These are phyloP conservation scores for Podilymbus podiceps DNA, from an alignment of 2,113 vertebrate genomes.

Conservation along the genomic window DNA sequence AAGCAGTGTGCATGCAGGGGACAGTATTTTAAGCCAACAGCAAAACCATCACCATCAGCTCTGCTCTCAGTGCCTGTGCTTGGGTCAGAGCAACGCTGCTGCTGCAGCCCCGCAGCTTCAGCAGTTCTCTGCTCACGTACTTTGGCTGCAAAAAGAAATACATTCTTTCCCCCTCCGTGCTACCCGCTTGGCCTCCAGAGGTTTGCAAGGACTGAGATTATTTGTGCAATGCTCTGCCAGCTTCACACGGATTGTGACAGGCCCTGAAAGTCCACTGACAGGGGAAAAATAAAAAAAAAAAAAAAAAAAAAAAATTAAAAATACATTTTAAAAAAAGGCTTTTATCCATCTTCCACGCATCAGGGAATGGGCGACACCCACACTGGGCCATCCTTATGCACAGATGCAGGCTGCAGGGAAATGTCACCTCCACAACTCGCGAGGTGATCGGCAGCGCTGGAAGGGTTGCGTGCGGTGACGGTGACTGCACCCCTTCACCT, in stretches of 20 bases:
- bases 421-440: fast-evolving
- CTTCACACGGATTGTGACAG: background rate
- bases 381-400: background rate
- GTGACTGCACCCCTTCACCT: background rate
- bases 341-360: background rate
- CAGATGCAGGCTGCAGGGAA: background rate
- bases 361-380: background rate
- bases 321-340: too few species aligned
- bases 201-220: background rate
- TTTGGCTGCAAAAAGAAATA: conserved; percentile 16
- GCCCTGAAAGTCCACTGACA: background rate
- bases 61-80: background rate
- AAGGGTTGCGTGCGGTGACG: background rate
- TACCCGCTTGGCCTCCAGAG: background rate
- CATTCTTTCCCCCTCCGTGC: background rate
- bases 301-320: background rate
- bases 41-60: background rate
- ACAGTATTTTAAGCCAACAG: background rate
- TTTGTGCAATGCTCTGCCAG: background rate
- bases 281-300: background rate
- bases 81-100: conserved; percentile 23
- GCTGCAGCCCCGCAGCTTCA: conserved; percentile 8
- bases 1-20: background rate
- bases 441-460: background rate
- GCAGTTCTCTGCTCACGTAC: conserved; percentile 29